Evolutionary conservation across 2,888 invertebrate species (phyloP).

Genomic region (Agrypnus murinus): DNA sequence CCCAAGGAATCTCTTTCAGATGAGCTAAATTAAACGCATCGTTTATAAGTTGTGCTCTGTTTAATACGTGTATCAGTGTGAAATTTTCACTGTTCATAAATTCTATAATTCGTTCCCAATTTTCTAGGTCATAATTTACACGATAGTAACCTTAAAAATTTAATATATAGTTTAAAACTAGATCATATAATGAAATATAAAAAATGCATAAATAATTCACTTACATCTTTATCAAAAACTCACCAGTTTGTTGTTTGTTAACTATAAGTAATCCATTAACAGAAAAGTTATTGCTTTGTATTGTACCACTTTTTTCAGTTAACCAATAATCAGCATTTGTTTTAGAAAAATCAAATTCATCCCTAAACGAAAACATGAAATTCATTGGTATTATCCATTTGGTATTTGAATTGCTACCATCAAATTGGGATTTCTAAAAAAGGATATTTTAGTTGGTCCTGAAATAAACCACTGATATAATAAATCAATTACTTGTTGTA

Average conservation of each 20-base stretch:
- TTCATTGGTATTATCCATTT: slow-evolving; percentile 44
- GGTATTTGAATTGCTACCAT: background rate
- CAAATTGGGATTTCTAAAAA: slow-evolving; percentile 2
- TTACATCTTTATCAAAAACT: too few species aligned
- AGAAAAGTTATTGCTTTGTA: slow-evolving; percentile 11
- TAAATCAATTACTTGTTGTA: slow-evolving; percentile 30
- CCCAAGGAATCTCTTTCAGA: slow-evolving; percentile 75
- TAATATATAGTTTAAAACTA: background rate
- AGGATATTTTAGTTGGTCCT: background rate
- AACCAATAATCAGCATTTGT: slow-evolving; percentile 45
- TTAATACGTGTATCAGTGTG: slow-evolving; percentile 74
- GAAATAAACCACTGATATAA: too few species aligned
- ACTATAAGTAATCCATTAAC: slow-evolving; percentile 67
- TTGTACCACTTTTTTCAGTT: slow-evolving; percentile 37
- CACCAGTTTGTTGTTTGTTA: slow-evolving; percentile 44
- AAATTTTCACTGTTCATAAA: slow-evolving; percentile 71
- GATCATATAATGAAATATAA: background rate
- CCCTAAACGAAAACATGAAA: slow-evolving; percentile 17
- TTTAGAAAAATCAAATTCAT: slow-evolving; percentile 26
- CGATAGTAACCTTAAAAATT: slow-evolving; percentile 76
- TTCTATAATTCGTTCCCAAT: slow-evolving; percentile 77
- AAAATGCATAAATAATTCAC: background rate
- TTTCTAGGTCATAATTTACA: slow-evolving; percentile 80
- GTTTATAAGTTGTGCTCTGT: slow-evolving; percentile 84
- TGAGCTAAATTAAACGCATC: slow-evolving; percentile 81